phyloP scores from a whole-genome alignment of 1,140 invertebrate genomes.

The Cyclargus thomasi region DNA sequence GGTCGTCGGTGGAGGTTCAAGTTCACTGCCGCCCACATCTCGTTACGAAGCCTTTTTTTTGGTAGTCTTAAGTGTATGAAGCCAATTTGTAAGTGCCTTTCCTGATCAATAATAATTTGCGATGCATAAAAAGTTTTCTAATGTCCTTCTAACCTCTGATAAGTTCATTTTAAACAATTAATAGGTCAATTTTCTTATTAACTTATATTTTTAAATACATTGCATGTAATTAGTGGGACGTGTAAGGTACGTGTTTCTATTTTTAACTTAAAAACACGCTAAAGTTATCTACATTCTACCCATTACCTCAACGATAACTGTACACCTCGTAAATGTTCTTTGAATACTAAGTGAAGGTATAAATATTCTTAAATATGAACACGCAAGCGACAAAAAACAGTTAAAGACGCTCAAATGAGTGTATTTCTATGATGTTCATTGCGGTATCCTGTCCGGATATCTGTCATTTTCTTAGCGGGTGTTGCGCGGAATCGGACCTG shows the following conservation, averaged over 20 bases:
- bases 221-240: neutral
- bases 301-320: neutral
- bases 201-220: too few relatives aligned
- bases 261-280: neutral
- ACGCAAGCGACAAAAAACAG: slow-evolving; percentile 11
- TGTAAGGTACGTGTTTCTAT: neutral
- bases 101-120: too few relatives aligned
- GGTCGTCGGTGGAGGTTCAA: neutral
- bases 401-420: neutral
- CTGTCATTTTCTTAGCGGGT: slow-evolving; percentile 29
- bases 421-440: slow-evolving; percentile 28
- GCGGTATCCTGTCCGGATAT: slow-evolving; percentile 33
- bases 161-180: too few relatives aligned
- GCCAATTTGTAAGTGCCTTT: too few relatives aligned
- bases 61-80: too few relatives aligned
- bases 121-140: too few relatives aligned
- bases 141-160: too few relatives aligned
- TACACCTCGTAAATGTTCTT: neutral
- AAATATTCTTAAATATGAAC: neutral
- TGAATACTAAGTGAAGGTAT: neutral
- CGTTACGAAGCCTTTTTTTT: neutral
- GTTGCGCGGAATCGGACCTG: slow-evolving; percentile 18
- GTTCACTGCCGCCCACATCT: neutral
- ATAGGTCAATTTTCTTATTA: too few relatives aligned
- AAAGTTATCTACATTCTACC: neutral